These are phyloP conservation scores for Ophion obscuratus DNA, from an alignment of 2,888 invertebrate genomes.

Conservation along the genomic window DNA sequence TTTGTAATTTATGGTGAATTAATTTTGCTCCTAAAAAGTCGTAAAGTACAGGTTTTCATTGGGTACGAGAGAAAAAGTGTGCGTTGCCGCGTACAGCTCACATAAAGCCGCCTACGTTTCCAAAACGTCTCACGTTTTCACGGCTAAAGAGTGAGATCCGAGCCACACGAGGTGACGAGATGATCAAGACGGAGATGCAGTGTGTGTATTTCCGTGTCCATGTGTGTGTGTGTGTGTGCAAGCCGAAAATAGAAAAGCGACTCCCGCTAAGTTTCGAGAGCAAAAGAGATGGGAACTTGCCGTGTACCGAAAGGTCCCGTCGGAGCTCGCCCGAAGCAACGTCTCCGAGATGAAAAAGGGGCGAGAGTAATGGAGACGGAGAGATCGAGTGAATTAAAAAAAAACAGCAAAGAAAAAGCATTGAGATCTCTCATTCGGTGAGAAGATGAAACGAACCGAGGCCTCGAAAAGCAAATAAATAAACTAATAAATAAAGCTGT, in stretches of 20 bases:
- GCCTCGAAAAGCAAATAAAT: constrained; percentile 13
- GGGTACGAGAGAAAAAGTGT: not conserved
- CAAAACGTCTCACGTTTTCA: constrained; percentile 26
- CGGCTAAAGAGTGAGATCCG: constrained; percentile 37
- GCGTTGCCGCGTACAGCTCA: not conserved
- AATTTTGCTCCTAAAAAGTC: not conserved
- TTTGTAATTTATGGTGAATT: not conserved
- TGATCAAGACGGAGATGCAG: constrained; percentile 10
- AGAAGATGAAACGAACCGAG: constrained; percentile 23
- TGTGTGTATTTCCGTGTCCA: not conserved
- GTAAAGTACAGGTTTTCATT: constrained; percentile 11
- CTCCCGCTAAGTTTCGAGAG: constrained; percentile 58
- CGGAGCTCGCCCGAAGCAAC: constrained; percentile 34
- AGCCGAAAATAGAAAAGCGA: constrained; percentile 62
- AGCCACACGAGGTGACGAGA: constrained; percentile 25
- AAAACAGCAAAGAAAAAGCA: not conserved
- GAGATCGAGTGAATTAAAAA: not conserved
- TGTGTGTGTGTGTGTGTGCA: not conserved
- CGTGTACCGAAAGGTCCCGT: constrained; percentile 13
- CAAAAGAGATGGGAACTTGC: not conserved
- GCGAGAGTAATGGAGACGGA: not conserved
- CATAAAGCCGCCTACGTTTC: constrained; percentile 20
- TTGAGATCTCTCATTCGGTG: not conserved
- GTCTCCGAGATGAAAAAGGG: constrained; percentile 34
- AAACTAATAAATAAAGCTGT: constrained; percentile 25